Base-by-base conservation (phyloP, 1,140 invertebrate genomes). In the Acyrthosiphon pisum region DNA sequence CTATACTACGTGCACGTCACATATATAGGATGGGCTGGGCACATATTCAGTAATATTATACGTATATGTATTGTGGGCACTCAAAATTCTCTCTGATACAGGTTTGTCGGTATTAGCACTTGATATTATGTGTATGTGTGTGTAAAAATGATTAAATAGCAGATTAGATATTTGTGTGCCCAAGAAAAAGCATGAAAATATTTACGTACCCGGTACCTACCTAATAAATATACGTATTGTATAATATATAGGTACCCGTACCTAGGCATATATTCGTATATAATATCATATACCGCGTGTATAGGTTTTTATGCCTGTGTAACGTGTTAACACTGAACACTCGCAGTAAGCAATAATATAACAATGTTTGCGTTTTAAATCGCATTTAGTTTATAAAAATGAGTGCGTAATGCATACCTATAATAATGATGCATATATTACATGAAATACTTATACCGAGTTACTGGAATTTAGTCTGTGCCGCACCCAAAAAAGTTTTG, bases 31-130 rank as follows among this genome's bases (percentile, higher is more conserved):
- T 76, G 60, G 60, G 60, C 60, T 23, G 20, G 50, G 50, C 50
- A 53, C 50, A 76, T 18, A n/a, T 76, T n/a, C 30, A 76, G 6
- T 76, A 18, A 76, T 35, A 20, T 35, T 18, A 6, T 35, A n/a
- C 14, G 30, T 76, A 76, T 76, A 35, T n/a, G 44, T 46, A 46
- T 46, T 46, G 18, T n/a, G 14, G 60, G 18, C 60, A 76, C 60
- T 76, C 60, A 14, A 76, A 76, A 76, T n/a, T n/a, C 14, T n/a
- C 4, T n/a, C 30, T n/a, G 60, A 3, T n/a, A 30, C 60, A n/a
- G n/a, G 11, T 84, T 84, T 44, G 23, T 26, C 37, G 83, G 83
- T 86, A 84, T 44, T 84, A 84, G 37, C 83, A 84, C 83, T 84
- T 44, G 37, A 44, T 37, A 30, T 20, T 76, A 30, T 35, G 68